A percentile compares a stretch with the other conserved stretches of the same genome.
Conservation (phyloP, 2,888 invertebrate species). For the Eilema sororculum region DNA sequence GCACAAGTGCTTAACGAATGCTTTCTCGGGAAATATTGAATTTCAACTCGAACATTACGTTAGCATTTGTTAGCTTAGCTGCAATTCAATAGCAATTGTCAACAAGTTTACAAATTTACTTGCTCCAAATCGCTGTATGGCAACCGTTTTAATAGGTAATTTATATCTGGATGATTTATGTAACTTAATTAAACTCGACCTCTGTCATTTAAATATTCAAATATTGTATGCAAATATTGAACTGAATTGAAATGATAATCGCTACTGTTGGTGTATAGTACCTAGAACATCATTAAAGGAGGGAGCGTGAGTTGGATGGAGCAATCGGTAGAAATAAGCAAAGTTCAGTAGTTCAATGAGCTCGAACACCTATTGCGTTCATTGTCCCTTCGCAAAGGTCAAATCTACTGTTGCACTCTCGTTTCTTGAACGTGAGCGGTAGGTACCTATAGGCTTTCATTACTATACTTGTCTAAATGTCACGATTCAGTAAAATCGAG, state of each 20-base stretch:
- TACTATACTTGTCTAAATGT: not conserved
- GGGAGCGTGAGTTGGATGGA: constrained; percentile 67
- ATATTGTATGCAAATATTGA: constrained; percentile 35
- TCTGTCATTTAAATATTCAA: constrained; percentile 40
- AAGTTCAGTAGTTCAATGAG: constrained; percentile 82
- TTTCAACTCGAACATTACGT: constrained; percentile 30
- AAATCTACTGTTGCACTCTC: constrained; percentile 61
- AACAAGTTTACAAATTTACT: constrained; percentile 23
- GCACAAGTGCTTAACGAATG: constrained; percentile 31
- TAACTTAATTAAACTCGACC: constrained; percentile 27
- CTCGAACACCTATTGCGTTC: constrained; percentile 71
- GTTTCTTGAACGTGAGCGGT: constrained; percentile 37
- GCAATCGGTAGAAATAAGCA: constrained; percentile 73
- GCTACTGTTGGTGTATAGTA: constrained; percentile 45
- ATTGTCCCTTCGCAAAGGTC: constrained; percentile 78
- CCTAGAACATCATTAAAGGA: constrained; percentile 59
- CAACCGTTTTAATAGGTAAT: constrained; percentile 25
- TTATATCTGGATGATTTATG: constrained; percentile 34
- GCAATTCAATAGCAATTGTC: constrained; percentile 14
- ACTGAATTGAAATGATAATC: constrained; percentile 52
- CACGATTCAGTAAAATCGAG: not conserved
- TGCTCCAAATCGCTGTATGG: constrained; percentile 15
- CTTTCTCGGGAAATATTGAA: constrained; percentile 27
- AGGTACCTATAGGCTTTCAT: not conserved
- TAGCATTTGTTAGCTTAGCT: constrained; percentile 7